These are phyloP conservation scores for Danio albolineatus DNA, from an alignment of 2,797 vertebrate genomes.

Conservation along the genomic window DNA sequence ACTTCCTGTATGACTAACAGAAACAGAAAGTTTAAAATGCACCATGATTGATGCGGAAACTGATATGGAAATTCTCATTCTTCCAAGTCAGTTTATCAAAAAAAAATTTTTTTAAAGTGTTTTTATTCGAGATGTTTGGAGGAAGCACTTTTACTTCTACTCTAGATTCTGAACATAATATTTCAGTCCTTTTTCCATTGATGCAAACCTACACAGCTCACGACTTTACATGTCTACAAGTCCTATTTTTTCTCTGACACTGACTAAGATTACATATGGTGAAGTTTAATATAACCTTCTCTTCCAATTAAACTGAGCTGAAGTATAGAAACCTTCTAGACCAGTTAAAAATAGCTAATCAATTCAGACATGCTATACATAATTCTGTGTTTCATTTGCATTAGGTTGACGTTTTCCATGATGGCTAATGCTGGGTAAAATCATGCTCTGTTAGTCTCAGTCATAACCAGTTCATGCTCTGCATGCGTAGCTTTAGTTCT, in stretches of 20 bases:
- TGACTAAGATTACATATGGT: slow-evolving; percentile 23
- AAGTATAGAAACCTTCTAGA: slow-evolving; percentile 14
- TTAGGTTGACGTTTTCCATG: slow-evolving; percentile 3
- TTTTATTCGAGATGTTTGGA: neutral
- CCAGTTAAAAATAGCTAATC: slow-evolving; percentile 37
- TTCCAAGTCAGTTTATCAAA: slow-evolving; percentile 17
- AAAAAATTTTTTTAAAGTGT: neutral
- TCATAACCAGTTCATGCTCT: neutral
- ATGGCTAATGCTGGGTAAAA: neutral
- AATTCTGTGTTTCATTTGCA: slow-evolving; percentile 13
- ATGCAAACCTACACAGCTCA: slow-evolving; percentile 4
- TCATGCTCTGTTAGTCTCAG: neutral
- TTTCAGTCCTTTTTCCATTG: slow-evolving; percentile 3
- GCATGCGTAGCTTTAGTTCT: neutral
- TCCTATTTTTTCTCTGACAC: slow-evolving; percentile 22
- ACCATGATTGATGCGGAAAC: slow-evolving; percentile 4
- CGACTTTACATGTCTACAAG: slow-evolving; percentile 18
- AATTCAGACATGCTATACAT: slow-evolving; percentile 33
- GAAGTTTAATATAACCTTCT: slow-evolving; percentile 32
- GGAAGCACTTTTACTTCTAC: neutral
- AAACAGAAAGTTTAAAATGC: neutral
- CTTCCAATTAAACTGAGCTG: slow-evolving; percentile 13
- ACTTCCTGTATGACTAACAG: slow-evolving; percentile 30
- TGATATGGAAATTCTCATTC: slow-evolving; percentile 10
- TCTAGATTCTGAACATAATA: slow-evolving; percentile 18